Evolutionary conservation across 2,113 vertebrate species (phyloP), one percentile per base, ranked within the genome.

Genomic region (Hyperopisus bebe): DNA sequence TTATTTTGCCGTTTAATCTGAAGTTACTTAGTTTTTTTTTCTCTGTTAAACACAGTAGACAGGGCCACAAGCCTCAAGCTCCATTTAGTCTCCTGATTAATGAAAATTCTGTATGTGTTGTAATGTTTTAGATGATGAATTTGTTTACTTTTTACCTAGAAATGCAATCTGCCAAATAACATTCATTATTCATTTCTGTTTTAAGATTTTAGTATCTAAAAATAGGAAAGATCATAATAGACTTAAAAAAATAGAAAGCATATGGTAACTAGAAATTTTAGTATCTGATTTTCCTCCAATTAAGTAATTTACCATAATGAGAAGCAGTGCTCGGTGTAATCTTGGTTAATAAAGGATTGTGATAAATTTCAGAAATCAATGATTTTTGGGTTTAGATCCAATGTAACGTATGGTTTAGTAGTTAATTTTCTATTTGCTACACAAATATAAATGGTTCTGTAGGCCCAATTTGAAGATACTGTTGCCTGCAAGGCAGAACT

Each of bases 201-300:
- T 84, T 84, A 46, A 47, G 82, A 66, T 66, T 66, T 66, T 66
- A 66, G 58, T 1, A 27, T 66, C 58, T 66, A 66, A 62, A 24
- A 58, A 21, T 24, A 21, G 55, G 55, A 21, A 35, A 39, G 31
- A 35, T 39, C 35, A 5, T 77, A 7, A 80, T 31, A 13, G 27
- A 19, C 95, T 94, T 95, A 94, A 94, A 92, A 92, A 94, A 94
- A 95, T 95, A 93, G 92, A 92, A 96, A 95, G 92, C 95, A 95
- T 92, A 94, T 95, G 95, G 90, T 55, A 91, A 86, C 90, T 92
- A 91, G 90, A 91, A 93, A 93, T 87, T 91, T 91, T 93, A 31
- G 15, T 35, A 92, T 93, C 93, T 89, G 91, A 92, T 92, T 90
- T 90, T 90, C 94, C 95, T 94, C 84, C 93, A 92, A 91, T 94